A percentile compares a stretch with the other conserved stretches of the same genome.
phyloP scores from a whole-genome alignment of 2,797 vertebrate genomes.

The Ciconia nigra region DNA sequence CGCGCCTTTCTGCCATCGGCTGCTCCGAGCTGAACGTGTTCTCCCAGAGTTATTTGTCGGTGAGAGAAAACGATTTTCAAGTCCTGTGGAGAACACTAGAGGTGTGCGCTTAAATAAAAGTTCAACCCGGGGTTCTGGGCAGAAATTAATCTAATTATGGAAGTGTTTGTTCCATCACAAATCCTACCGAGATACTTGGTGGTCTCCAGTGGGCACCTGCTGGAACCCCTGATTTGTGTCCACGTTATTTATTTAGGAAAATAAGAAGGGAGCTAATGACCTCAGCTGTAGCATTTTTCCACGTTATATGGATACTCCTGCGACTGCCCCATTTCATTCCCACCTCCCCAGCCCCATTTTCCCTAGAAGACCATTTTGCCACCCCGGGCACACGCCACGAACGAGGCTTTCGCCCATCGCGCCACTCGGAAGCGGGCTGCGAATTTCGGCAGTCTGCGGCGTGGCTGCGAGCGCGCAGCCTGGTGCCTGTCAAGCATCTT shows the following conservation, averaged over 20 bases:
- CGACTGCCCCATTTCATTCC: not conserved
- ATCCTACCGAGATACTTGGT: not conserved
- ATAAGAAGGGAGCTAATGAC: not conserved
- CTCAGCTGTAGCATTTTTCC: not conserved
- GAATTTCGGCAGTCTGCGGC: not conserved
- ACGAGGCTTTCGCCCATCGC: not conserved
- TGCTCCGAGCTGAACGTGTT: not conserved
- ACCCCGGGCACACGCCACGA: fast-evolving
- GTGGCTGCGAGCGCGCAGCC: not conserved
- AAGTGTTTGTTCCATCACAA: not conserved
- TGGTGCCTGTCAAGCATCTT: constrained; percentile 44
- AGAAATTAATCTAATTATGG: not conserved
- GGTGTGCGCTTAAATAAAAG: not conserved
- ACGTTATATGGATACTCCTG: not conserved
- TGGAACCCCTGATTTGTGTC: not conserved
- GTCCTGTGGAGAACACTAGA: not conserved
- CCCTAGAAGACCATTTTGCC: not conserved
- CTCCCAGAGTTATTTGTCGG: not conserved
- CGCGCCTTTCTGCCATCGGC: not conserved
- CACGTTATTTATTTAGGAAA: not conserved
- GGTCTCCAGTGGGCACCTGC: not conserved
- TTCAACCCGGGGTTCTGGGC: not conserved
- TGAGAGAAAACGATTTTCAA: constrained; percentile 29
- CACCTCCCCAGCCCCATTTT: not conserved
- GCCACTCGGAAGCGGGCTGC: not conserved